Evolutionary conservation across 2,888 invertebrate species (phyloP).

Genomic region (Leptura quadrifasciata): DNA sequence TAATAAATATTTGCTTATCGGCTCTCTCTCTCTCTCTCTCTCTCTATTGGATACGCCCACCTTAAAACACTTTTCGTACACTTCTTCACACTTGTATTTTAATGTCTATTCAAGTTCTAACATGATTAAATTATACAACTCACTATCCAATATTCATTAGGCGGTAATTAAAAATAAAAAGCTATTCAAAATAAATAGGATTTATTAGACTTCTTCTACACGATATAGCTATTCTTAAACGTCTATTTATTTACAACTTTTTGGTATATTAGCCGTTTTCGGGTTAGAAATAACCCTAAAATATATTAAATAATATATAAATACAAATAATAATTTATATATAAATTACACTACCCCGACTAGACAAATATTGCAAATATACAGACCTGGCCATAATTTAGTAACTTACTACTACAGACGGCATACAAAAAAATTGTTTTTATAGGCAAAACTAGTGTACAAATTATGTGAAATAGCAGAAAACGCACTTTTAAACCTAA

Average conservation of each 20-base stretch:
- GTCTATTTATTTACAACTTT: conserved; percentile 42
- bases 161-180: neutral
- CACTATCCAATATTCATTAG: neutral
- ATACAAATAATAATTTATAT: conserved; percentile 46
- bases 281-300: conserved; percentile 43
- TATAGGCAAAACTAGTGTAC: neutral
- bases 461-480: neutral
- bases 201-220: conserved; percentile 11
- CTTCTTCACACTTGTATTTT: too few relatives aligned
- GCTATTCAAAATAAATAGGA: conserved; percentile 8
- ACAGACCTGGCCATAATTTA: conserved; percentile 14
- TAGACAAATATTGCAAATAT: conserved; percentile 46
- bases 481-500: neutral
- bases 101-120: too few relatives aligned
- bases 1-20: too few relatives aligned
- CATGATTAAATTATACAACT: too few relatives aligned
- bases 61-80: too few relatives aligned
- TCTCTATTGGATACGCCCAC: too few relatives aligned
- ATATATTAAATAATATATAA: conserved; percentile 47
- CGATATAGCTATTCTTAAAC: conserved; percentile 19
- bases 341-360: conserved; percentile 47
- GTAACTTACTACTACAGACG: neutral
- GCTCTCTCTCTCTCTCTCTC: too few relatives aligned
- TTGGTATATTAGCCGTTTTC: conserved; percentile 59
- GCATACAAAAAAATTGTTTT: neutral